phyloP scores from a whole-genome alignment of 37 sponge, comb jelly and placozoan genomes.

The Geodia barretti region DNA sequence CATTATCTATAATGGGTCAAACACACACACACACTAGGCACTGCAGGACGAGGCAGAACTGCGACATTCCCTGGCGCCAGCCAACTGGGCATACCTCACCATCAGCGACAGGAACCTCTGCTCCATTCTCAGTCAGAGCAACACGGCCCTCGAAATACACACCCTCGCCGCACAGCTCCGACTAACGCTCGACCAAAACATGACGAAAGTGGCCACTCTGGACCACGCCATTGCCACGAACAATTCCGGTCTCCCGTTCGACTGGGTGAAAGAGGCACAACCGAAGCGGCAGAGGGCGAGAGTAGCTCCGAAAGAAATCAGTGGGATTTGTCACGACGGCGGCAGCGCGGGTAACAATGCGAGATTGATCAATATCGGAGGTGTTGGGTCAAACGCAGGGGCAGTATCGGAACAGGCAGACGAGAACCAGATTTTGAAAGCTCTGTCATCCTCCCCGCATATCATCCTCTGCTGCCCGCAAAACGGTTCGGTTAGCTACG shows the following conservation, averaged over 20 bases:
- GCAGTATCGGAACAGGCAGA: background rate
- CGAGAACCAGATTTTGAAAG: constrained; percentile 4
- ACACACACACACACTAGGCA: background rate
- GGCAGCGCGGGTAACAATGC: background rate
- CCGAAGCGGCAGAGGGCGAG: constrained; percentile 11
- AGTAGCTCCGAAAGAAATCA: background rate
- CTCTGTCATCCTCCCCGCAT: constrained; percentile 26
- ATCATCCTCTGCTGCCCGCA: constrained; percentile 21
- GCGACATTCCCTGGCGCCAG: background rate
- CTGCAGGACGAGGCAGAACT: background rate
- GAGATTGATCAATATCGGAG: background rate
- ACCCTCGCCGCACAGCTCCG: constrained; percentile 22
- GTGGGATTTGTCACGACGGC: background rate
- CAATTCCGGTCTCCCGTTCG: constrained; percentile 31
- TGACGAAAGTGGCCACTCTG: constrained; percentile 3
- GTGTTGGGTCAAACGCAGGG: background rate
- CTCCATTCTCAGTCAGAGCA: constrained; percentile 21
- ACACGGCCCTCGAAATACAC: background rate
- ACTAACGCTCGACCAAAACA: constrained; percentile 9
- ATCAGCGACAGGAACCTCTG: constrained; percentile 57
- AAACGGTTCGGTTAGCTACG: constrained; percentile 21
- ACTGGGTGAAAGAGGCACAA: constrained; percentile 21
- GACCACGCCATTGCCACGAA: constrained; percentile 26
- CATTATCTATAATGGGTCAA: background rate
- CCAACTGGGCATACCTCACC: constrained; percentile 27